Percentiles rank a stretch among this genome's conserved stretches.
Evolutionary conservation across 2,888 invertebrate genomes (phyloP).

Genomic region (Cantharis rufa): DNA sequence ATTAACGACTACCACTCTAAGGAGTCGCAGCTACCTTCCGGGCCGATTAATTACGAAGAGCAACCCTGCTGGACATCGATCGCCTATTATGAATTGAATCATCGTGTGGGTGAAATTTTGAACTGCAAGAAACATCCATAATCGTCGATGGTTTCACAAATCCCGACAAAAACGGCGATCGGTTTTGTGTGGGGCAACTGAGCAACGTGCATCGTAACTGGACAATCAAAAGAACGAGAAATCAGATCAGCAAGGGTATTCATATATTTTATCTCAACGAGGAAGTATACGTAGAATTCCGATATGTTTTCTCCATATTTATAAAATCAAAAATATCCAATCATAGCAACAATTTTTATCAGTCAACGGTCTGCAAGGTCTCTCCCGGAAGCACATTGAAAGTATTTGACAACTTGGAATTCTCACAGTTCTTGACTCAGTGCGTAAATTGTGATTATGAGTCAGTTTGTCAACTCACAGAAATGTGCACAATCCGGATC

Average conservation of each 20-base stretch:
- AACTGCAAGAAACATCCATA: constrained; percentile 88
- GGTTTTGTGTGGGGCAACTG: constrained; percentile 96
- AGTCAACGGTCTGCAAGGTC: too few species aligned
- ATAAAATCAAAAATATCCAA: constrained; percentile 61
- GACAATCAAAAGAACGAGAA: constrained; percentile 97
- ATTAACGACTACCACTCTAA: constrained; percentile 56
- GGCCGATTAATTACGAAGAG: constrained; percentile 89
- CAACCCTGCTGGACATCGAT: constrained; percentile 98
- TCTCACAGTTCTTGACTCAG: too few species aligned
- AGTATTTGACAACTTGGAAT: too few species aligned
- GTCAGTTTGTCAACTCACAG: too few species aligned
- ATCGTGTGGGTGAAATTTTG: constrained; percentile 95
- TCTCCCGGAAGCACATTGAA: too few species aligned
- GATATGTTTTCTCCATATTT: too few species aligned
- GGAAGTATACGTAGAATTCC: constrained; percentile 98
- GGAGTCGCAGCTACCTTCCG: constrained; percentile 51
- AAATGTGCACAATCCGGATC: too few species aligned
- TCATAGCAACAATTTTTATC: too few species aligned
- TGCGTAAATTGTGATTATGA: too few species aligned
- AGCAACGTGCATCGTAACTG: constrained; percentile 99
- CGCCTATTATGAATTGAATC: constrained; percentile 97
- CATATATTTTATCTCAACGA: constrained; percentile 91
- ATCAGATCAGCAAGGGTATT: constrained; percentile 97
- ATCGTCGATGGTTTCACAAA: constrained; percentile 99
- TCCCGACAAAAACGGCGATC: constrained; percentile 92